phyloP scores from a whole-genome alignment of 2,113 vertebrate genomes.

The Nipponia nippon region DNA sequence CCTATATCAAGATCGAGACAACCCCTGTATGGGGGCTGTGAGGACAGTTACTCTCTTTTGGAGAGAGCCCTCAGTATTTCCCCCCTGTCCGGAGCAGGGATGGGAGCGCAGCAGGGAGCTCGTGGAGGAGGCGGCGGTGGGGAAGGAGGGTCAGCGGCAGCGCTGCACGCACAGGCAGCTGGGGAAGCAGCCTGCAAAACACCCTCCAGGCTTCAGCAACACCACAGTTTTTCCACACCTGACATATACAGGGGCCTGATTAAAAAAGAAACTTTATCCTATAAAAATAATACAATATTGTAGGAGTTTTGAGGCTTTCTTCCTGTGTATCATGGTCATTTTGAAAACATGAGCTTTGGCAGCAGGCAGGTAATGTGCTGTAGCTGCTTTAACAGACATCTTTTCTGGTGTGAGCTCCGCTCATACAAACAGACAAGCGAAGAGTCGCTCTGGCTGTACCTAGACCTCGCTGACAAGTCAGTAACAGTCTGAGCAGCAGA shows the following conservation, averaged over 20 bases:
- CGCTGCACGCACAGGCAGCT: not conserved
- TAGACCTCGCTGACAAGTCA: not conserved
- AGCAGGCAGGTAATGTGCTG: not conserved
- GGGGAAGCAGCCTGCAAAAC: not conserved
- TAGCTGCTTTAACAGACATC: not conserved
- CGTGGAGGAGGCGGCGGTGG: not conserved
- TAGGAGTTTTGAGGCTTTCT: not conserved
- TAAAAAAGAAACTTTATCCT: not conserved
- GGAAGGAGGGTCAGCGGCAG: not conserved
- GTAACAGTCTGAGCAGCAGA: not conserved
- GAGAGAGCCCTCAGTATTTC: not conserved
- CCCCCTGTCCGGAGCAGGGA: not conserved
- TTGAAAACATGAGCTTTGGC: not conserved
- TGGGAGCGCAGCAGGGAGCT: not conserved
- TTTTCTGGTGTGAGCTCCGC: not conserved
- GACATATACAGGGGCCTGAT: not conserved
- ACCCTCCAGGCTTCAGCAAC: not conserved
- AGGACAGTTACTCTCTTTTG: not conserved
- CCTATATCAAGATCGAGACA: not conserved
- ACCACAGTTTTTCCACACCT: not conserved
- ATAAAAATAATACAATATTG: not conserved
- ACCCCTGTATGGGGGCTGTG: fast-evolving
- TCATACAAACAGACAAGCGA: not conserved
- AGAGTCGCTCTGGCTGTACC: not conserved
- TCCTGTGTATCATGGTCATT: not conserved